Base-by-base conservation (phyloP, 2,797 vertebrate genomes). In the Takifugu ocellatus region DNA sequence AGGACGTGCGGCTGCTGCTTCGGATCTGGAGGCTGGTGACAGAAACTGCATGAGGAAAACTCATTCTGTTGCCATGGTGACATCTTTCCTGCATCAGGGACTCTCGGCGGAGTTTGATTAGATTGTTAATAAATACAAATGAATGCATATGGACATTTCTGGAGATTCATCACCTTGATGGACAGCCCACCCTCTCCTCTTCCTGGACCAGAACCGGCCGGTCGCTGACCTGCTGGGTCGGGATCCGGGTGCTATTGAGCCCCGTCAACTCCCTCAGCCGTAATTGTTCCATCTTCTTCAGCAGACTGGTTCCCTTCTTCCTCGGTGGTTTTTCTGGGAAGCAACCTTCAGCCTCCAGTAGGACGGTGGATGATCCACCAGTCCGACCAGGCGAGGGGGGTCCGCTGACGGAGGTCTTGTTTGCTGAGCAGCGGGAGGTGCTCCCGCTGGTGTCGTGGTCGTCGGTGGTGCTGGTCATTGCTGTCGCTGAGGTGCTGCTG, bases 231-330 rank as follows among this genome's bases (percentile, higher is more conserved):
- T 70, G 78, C 62, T 63, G 83, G 24, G 71, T 48, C 54, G 43
- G 64, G 7, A 59, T 52, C 52, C 58, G 36, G 0, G 52, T 39
- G 29, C 74, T 33, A 1, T 31, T 57, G 9, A 78, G 81, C n/a
- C 17, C 21, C 46, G 56, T 47, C 11, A 53, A 62, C 16, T 88
- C 88, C 51, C 86, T 81, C 56, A 93, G 68, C 46, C 90, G 83
- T 46, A 96, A 81, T 61, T 91, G 94, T 72, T 95, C 94, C 88
- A 95, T 94, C 87, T 90, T 95, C 75, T 84, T 90, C 56, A 95
- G 78, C 55, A 96, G 84, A 57, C 91, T 85, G 64, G 79, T 87
- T 44, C 88, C 88, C 74, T 89, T 88, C 81, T 90, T 89, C 77
- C 77, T 74, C 0, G 75, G 74, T 2, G 90, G 88, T 66, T 91